A percentile compares a stretch with the other conserved stretches of the same genome.
Conservation (phyloP, 2,113 vertebrate genomes). For the Pogonocichla stellata region DNA sequence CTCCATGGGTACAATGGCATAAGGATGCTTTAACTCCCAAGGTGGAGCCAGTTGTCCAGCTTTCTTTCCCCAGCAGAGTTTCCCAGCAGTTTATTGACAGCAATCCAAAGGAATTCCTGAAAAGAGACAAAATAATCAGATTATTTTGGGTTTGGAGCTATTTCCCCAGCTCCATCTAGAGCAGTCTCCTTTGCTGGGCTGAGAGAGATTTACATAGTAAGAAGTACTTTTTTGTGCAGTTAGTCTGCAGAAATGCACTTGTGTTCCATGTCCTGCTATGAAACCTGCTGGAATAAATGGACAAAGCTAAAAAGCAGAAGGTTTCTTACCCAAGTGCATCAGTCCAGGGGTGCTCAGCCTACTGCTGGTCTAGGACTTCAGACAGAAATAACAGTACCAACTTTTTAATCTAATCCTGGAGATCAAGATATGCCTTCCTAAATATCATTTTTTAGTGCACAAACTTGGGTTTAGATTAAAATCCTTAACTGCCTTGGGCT, state of each 20-base stretch:
- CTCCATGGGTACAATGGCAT: background rate
- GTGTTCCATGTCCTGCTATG: background rate
- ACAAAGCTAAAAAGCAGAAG: background rate
- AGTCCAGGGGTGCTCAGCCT: background rate
- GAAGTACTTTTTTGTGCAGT: background rate
- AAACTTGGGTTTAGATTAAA: background rate
- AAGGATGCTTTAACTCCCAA: background rate
- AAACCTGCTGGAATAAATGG: background rate
- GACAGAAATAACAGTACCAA: background rate
- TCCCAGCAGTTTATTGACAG: background rate
- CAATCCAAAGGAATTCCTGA: background rate
- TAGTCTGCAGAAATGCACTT: background rate
- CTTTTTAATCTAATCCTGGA: background rate
- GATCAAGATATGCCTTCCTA: background rate
- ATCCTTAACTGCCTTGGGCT: conserved; percentile 14
- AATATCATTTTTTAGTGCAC: background rate
- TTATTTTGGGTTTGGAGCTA: background rate
- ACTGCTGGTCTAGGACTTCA: background rate
- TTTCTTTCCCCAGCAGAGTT: background rate
- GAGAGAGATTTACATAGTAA: background rate
- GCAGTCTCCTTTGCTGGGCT: background rate
- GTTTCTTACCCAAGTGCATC: background rate
- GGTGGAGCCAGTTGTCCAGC: background rate
- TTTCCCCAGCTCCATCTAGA: background rate
- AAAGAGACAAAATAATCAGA: background rate